Evolutionary conservation across 2,888 invertebrate genomes (phyloP).

Genomic region (Rhorus exstirpatorius): DNA sequence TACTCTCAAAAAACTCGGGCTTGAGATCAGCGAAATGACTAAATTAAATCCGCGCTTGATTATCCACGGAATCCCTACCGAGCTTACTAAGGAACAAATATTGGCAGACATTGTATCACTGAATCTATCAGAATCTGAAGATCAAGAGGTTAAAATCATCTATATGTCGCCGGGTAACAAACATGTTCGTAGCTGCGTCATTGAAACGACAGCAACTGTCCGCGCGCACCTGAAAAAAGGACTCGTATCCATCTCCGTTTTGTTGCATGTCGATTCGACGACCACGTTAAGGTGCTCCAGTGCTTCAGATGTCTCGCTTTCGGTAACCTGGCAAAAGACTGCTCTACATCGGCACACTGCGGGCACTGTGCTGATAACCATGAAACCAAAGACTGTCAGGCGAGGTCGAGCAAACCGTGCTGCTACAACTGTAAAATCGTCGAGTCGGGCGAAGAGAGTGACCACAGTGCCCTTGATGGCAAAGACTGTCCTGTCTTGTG

Average conservation of each 20-base stretch:
- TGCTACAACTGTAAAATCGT: background rate
- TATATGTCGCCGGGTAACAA: background rate
- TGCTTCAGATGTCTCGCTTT: slow-evolving; percentile 60
- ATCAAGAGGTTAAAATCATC: background rate
- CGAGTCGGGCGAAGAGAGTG: background rate
- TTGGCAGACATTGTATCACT: background rate
- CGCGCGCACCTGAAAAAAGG: background rate
- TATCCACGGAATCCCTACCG: background rate
- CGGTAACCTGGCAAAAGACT: slow-evolving; percentile 54
- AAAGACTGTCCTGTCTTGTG: background rate
- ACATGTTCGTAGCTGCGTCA: background rate
- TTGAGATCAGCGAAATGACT: background rate
- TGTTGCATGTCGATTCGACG: slow-evolving; percentile 15
- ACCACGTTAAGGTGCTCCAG: slow-evolving; percentile 59
- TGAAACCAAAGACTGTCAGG: slow-evolving; percentile 1
- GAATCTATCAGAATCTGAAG: background rate
- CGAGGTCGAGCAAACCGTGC: too few relatives aligned
- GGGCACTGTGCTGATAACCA: slow-evolving; percentile 10
- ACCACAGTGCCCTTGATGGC: background rate
- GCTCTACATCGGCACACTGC: slow-evolving; percentile 16
- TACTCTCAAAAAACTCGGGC: background rate
- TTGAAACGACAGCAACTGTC: background rate
- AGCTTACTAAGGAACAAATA: background rate
- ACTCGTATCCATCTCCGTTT: slow-evolving; percentile 8
- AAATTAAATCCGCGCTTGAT: background rate